phyloP scores from a whole-genome alignment of 2,113 vertebrate species.

The Plecturocebus donacophilus region DNA sequence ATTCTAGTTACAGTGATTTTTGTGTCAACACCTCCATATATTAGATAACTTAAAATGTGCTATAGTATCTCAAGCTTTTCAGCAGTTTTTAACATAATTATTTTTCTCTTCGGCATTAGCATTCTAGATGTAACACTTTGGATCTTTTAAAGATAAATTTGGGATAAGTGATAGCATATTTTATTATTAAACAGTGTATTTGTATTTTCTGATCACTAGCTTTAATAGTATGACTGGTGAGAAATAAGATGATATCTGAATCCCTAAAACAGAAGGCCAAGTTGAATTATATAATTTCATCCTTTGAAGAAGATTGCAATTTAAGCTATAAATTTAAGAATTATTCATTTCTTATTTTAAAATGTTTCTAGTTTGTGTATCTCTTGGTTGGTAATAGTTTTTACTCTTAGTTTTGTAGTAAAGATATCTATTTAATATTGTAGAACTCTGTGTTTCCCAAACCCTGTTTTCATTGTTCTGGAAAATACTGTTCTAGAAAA shows the following conservation, averaged over 20 bases:
- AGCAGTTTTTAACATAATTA: background rate
- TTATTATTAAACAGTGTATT: slow-evolving; percentile 12
- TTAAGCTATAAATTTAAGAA: background rate
- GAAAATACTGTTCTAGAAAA: background rate
- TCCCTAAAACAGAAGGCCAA: background rate
- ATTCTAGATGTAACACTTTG: background rate
- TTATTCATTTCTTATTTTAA: background rate
- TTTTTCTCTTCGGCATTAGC: background rate
- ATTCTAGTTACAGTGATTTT: background rate
- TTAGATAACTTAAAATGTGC: background rate
- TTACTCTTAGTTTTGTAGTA: background rate
- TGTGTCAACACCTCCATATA: background rate
- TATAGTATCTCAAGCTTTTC: background rate
- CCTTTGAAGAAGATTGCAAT: background rate
- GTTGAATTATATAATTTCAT: slow-evolving; percentile 18
- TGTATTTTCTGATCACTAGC: background rate
- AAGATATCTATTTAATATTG: background rate
- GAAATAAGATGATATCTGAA: background rate
- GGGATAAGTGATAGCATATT: background rate
- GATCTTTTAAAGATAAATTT: slow-evolving; percentile 17
- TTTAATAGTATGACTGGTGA: background rate
- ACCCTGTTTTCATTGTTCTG: background rate
- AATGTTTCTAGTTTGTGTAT: background rate
- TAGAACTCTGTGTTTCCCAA: background rate
- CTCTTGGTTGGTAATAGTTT: background rate